Conservation (phyloP, 1,140 invertebrate species). For the Macrobrachium rosenbergii region DNA sequence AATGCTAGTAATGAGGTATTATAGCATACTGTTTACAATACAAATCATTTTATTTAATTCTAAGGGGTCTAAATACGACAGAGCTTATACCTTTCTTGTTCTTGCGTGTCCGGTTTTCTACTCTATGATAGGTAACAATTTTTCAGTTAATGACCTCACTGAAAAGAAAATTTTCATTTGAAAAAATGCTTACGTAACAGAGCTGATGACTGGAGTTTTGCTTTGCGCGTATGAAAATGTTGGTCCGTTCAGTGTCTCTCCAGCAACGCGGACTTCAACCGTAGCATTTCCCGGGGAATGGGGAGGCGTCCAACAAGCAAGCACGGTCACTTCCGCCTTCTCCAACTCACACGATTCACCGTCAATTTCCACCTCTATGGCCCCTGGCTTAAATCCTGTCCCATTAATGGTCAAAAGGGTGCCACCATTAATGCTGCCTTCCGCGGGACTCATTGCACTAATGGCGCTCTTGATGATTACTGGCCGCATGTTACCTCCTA, state of each 20-base stretch:
- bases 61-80: too few species aligned
- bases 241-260: background rate
- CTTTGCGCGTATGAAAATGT: background rate
- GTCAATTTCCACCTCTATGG: conserved; percentile 20
- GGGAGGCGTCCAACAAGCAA: conserved; percentile 19
- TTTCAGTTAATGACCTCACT: too few species aligned
- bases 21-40: too few species aligned
- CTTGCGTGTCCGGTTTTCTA: too few species aligned
- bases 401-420: conserved; percentile 2
- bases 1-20: too few species aligned
- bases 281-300: background rate
- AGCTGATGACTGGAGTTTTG: conserved; percentile 2
- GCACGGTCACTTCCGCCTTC: background rate
- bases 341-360: background rate
- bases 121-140: too few species aligned
- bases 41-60: too few species aligned
- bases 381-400: conserved; percentile 1
- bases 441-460: background rate
- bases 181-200: background rate
- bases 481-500: background rate
- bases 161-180: background rate
- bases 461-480: background rate
- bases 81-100: too few species aligned
- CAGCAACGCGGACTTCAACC: background rate
- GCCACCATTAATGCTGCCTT: conserved; percentile 27